phyloP scores from a whole-genome alignment of 2,888 invertebrate species.

The Drosophila algonquin region DNA sequence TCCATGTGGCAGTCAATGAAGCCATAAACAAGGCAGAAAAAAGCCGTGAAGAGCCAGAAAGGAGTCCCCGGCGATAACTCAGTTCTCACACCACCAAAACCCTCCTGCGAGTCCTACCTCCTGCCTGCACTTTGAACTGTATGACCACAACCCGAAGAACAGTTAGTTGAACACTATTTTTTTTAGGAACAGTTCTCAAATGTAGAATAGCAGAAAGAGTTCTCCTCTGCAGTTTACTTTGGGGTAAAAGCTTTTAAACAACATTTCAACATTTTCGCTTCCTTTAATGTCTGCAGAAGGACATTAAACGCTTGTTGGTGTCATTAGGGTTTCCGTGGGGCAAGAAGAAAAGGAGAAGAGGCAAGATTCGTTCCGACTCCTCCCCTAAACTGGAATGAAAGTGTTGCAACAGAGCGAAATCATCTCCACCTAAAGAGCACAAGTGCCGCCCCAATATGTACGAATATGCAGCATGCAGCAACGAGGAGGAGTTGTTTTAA shows the following conservation, averaged over 20 bases:
- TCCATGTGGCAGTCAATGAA: conserved; percentile 30
- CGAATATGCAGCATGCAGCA: conserved; percentile 21
- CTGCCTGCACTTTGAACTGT: conserved; percentile 49
- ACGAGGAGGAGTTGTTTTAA: conserved; percentile 37
- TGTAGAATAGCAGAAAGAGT: background rate
- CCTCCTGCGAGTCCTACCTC: conserved; percentile 4
- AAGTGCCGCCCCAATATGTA: conserved; percentile 49
- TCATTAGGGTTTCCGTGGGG: conserved; percentile 70
- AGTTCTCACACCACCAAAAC: background rate
- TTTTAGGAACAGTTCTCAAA: conserved; percentile 20
- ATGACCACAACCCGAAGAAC: conserved; percentile 53
- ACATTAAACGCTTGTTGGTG: conserved; percentile 74
- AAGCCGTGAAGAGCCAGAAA: conserved; percentile 9
- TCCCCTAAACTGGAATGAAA: conserved; percentile 29
- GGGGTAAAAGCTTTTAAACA: conserved; percentile 58
- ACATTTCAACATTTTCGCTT: conserved; percentile 41
- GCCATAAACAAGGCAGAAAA: conserved; percentile 33
- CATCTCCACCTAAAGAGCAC: conserved; percentile 36
- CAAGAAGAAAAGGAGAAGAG: conserved; percentile 58
- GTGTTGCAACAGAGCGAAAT: conserved; percentile 35
- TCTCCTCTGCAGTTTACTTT: conserved; percentile 3
- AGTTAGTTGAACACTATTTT: conserved; percentile 51
- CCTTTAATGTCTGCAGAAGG: conserved; percentile 72
- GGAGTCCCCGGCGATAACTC: conserved; percentile 11
- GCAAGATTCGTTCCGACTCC: conserved; percentile 34